phyloP scores from a whole-genome alignment of 2,888 invertebrate species.

The Eupeodes luniger region DNA sequence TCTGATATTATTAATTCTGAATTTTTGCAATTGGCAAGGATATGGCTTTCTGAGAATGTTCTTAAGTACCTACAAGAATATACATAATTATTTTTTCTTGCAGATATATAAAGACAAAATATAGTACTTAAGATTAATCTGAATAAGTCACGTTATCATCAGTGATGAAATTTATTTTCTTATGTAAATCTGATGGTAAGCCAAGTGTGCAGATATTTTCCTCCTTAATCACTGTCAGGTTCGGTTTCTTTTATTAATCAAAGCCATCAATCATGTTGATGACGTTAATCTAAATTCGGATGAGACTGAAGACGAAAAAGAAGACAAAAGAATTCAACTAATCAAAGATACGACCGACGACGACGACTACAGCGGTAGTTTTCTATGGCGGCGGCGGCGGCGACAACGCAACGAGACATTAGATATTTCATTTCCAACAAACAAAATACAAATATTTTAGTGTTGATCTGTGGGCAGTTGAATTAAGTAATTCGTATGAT shows the following conservation, averaged over 20 bases:
- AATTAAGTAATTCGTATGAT: neutral
- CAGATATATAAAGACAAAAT: neutral
- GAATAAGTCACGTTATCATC: constrained; percentile 30
- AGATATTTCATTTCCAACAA: neutral
- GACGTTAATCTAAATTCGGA: constrained; percentile 33
- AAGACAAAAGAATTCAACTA: constrained; percentile 15
- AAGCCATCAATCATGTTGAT: constrained; percentile 33
- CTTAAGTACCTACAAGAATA: neutral
- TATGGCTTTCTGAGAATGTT: neutral
- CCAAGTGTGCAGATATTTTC: constrained; percentile 33
- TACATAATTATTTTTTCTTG: neutral
- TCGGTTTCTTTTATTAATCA: constrained; percentile 37
- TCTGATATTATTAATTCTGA: neutral
- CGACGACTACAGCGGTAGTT: too few relatives aligned
- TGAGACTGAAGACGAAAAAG: neutral
- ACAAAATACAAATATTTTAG: neutral
- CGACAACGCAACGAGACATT: too few relatives aligned
- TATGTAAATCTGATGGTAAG: constrained; percentile 36
- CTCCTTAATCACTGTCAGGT: constrained; percentile 41
- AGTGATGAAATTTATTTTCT: constrained; percentile 28
- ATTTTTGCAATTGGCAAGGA: neutral
- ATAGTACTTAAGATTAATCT: constrained; percentile 9
- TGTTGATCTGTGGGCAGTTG: neutral
- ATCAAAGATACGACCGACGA: neutral
- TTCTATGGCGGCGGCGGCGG: too few relatives aligned